phyloP scores from a whole-genome alignment of 2,888 invertebrate genomes.

The Anaspis maculata region DNA sequence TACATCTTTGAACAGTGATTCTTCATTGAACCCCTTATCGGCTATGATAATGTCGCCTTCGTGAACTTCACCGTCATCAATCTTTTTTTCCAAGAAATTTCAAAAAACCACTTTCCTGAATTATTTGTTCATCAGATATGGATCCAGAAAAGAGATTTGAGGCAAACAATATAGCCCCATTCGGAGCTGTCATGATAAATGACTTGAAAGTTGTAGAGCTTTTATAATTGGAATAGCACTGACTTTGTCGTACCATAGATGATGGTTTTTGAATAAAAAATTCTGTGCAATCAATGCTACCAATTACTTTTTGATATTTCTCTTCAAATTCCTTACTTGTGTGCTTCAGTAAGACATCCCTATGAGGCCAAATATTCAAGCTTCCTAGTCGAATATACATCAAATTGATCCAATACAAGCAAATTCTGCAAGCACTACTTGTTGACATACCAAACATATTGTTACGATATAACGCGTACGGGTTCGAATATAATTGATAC shows the following conservation, averaged over 20 bases:
- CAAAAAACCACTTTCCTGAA: constrained; percentile 11
- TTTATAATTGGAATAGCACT: constrained; percentile 17
- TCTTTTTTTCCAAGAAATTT: constrained; percentile 6
- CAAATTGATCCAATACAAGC: constrained; percentile 1
- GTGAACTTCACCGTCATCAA: constrained; percentile 8
- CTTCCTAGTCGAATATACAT: constrained; percentile 6
- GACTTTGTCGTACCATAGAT: constrained; percentile 11
- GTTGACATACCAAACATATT: constrained; percentile 2
- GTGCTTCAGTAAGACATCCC: constrained; percentile 11
- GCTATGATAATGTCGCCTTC: constrained; percentile 14
- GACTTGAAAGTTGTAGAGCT: constrained; percentile 14
- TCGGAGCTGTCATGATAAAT: too few species aligned
- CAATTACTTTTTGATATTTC: constrained; percentile 13
- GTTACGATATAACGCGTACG: too few species aligned
- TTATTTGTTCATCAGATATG: constrained; percentile 16
- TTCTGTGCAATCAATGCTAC: constrained; percentile 15
- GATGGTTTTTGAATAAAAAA: too few species aligned
- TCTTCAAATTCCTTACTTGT: constrained; percentile 9
- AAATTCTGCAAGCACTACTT: neutral
- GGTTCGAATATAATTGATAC: too few species aligned
- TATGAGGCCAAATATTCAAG: constrained; percentile 13
- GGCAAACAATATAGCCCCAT: constrained; percentile 13
- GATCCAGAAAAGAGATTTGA: constrained; percentile 9
- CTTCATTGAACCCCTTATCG: constrained; percentile 18
- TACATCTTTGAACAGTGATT: constrained; percentile 9